A percentile compares a stretch with the other conserved stretches of the same genome.
phyloP scores from a whole-genome alignment of 2,797 vertebrate species.

The Vespertilio murinus region DNA sequence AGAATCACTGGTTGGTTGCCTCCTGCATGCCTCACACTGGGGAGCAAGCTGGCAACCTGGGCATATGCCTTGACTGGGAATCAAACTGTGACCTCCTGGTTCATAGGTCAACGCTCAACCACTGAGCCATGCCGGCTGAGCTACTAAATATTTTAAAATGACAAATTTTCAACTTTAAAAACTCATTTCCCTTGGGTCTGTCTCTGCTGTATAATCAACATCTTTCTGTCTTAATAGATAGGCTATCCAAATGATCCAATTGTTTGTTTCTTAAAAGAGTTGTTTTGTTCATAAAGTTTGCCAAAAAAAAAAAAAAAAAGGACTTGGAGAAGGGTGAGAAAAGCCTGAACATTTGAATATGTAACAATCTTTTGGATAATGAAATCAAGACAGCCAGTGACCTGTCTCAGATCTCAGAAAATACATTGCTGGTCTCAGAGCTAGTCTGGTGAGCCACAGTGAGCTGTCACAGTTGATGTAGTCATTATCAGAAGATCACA shows the following conservation, averaged over 20 bases:
- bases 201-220: background rate
- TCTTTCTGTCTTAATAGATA: constrained; percentile 5
- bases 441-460: constrained; percentile 63
- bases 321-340: constrained; percentile 66
- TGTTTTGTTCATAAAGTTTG: constrained; percentile 68
- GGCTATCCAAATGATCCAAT: background rate
- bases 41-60: no score
- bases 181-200: background rate
- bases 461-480: constrained; percentile 70
- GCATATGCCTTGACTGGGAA: background rate
- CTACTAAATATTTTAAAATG: constrained; percentile 17
- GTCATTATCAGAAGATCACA: constrained; percentile 76
- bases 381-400: constrained; percentile 62
- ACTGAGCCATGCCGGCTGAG: background rate
- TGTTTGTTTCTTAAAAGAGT: constrained; percentile 43
- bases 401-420: constrained; percentile 68
- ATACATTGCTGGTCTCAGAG: constrained; percentile 71
- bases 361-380: constrained; percentile 18
- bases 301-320: no score
- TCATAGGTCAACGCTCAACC: background rate
- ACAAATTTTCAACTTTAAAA: background rate
- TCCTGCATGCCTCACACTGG: no score
- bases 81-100: background rate
- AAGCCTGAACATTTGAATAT: constrained; percentile 53
- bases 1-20: no score